Evolutionary conservation across 2,888 invertebrate genomes (phyloP), one percentile per base, ranked within the genome.

Genomic region (Entomobrya multifasciata): DNA sequence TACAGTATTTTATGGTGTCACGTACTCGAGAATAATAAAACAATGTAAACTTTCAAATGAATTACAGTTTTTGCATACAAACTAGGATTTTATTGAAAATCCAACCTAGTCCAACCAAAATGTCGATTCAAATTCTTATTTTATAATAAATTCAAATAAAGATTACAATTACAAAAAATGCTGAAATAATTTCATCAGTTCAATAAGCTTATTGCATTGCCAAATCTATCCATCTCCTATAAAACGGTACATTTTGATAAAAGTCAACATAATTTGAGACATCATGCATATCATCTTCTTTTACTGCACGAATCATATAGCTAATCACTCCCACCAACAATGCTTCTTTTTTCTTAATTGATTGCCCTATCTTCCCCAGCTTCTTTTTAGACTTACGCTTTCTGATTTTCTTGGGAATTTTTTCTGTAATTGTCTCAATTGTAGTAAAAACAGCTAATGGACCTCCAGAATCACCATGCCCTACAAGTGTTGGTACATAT

Each of bases 391-490:
- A n/a, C n/a, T n/a, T n/a, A n/a, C n/a, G n/a, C n/a, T n/a, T n/a
- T n/a, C n/a, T n/a, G n/a, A n/a, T n/a, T n/a, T n/a, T n/a, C n/a
- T 44, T 41, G 20, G 20, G 15, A 11, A 22, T 17, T 70, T 70
- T 13, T 17, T n/a, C n/a, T n/a, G n/a, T n/a, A 2, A n/a, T 65
- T 1, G 17, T 70, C 22, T 20, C 22, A 1, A 25, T 27, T 52
- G 36, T 5, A 5, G 27, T 10, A 30, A n/a, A 1, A 17, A 79
- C 36, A 2, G 88, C 83, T 13, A 90, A 30, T 4, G 88, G 87
- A 0, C 90, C 90, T 30, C 90, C 90, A 36, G 74, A 74, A 55
- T 90, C 89, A 10, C 89, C 90, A 87, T 89, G 22, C 4, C 86
- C 86, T 13, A 87, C 81, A 4, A 87, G 52, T 20, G 22, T 65